A percentile compares a stretch with the other conserved stretches of the same genome.
These are phyloP conservation scores for Nemopilema nomurai DNA, from an alignment of 30 jellyfish, hydroid and myxozoan genomes.

Conservation along the genomic window DNA sequence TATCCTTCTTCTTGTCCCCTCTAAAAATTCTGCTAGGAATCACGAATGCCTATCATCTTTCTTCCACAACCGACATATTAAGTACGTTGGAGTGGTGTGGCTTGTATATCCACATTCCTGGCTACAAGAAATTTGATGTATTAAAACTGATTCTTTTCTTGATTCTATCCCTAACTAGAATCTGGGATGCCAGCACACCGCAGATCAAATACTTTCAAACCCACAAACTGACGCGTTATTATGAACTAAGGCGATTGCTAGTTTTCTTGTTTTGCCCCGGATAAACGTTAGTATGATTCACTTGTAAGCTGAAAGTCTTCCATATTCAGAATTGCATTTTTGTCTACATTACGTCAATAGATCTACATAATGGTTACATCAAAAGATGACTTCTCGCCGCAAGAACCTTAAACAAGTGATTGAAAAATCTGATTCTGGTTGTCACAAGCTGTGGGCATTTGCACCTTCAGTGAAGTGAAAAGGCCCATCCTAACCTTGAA, in stretches of 20 bases:
- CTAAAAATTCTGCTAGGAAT: not conserved
- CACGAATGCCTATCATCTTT: not conserved
- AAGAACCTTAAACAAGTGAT: too few relatives aligned
- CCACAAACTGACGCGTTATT: not conserved
- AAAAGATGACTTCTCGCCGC: not conserved
- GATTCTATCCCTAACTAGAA: not conserved
- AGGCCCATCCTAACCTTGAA: too few relatives aligned
- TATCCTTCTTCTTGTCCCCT: too few relatives aligned
- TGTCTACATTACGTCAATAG: too few relatives aligned
- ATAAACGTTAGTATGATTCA: not conserved
- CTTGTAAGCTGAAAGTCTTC: not conserved
- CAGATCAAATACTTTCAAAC: not conserved
- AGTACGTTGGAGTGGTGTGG: not conserved
- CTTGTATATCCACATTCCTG: not conserved
- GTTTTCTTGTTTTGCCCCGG: not conserved
- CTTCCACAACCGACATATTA: not conserved
- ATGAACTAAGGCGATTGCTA: not conserved
- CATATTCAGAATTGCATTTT: not conserved
- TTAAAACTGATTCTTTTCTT: not conserved
- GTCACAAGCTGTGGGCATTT: not conserved
- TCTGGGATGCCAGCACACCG: not conserved
- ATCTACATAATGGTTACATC: not conserved
- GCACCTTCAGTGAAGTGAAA: not conserved
- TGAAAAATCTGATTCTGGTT: not conserved
- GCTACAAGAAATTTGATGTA: not conserved